Percentiles rank a stretch among this genome's conserved stretches.
Evolutionary conservation across 2,888 invertebrate genomes (phyloP).

Genomic region (Arge pagana): DNA sequence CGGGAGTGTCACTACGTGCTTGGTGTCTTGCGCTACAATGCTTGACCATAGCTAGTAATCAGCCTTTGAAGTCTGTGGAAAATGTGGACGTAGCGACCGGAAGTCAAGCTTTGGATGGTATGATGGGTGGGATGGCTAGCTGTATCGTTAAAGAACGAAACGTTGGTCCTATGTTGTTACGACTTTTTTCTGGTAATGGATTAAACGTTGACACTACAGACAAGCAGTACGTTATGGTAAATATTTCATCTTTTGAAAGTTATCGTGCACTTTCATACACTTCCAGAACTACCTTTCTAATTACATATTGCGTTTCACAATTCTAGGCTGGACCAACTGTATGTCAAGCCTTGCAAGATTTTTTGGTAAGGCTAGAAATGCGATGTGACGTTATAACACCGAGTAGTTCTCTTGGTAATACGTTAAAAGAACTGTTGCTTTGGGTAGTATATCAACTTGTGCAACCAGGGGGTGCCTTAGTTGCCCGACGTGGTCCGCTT

Average conservation of each 20-base stretch:
- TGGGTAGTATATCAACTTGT: constrained; percentile 75
- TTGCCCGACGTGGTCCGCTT: constrained; percentile 70
- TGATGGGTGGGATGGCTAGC: constrained; percentile 65
- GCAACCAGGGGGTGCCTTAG: constrained; percentile 68
- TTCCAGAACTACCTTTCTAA: not conserved
- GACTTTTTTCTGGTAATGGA: constrained; percentile 71
- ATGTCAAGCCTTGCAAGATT: constrained; percentile 73
- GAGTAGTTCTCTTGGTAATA: constrained; percentile 61
- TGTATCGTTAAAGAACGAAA: constrained; percentile 69
- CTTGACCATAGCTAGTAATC: constrained; percentile 74
- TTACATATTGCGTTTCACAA: constrained; percentile 24
- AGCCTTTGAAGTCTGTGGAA: constrained; percentile 51
- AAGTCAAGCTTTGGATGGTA: constrained; percentile 46
- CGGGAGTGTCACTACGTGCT: constrained; percentile 72
- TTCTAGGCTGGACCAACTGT: constrained; percentile 75
- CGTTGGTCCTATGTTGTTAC: constrained; percentile 70
- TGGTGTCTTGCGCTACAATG: constrained; percentile 82
- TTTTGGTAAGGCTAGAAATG: constrained; percentile 71
- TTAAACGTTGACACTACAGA: constrained; percentile 59
- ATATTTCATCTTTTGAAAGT: constrained; percentile 1
- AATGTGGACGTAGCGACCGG: constrained; percentile 44
- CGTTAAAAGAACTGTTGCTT: constrained; percentile 69
- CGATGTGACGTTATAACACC: constrained; percentile 67
- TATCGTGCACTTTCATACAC: too few relatives aligned
- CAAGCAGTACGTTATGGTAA: constrained; percentile 61